Evolutionary conservation across 2,888 invertebrate genomes (phyloP).

Genomic region (Drosophila parthenogenetica): DNA sequence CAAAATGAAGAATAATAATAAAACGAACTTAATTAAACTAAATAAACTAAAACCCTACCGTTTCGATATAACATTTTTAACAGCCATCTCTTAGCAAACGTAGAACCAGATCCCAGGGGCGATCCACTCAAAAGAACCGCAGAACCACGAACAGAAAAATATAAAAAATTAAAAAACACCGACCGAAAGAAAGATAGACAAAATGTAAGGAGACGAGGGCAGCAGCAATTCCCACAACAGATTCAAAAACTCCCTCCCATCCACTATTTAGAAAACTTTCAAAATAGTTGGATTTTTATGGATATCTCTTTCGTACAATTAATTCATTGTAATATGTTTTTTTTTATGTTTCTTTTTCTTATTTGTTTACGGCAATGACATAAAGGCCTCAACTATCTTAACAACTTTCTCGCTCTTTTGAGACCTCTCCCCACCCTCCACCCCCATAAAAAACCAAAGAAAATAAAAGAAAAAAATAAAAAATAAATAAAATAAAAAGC

Average conservation of each 20-base stretch:
- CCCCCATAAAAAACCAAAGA: conserved; percentile 20
- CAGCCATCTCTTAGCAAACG: conserved; percentile 46
- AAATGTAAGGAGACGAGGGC: conserved; percentile 4
- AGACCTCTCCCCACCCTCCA: conserved; percentile 28
- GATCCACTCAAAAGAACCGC: conserved; percentile 20
- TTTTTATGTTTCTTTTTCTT: neutral
- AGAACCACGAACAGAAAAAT: neutral
- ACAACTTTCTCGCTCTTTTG: conserved; percentile 55
- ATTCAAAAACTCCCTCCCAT: conserved; percentile 12
- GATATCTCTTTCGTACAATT: conserved; percentile 20
- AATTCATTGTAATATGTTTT: neutral
- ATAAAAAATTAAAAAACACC: conserved; percentile 5
- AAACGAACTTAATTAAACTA: conserved; percentile 71
- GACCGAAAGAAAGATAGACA: conserved; percentile 7
- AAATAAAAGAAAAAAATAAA: conserved; percentile 19
- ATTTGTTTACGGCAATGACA: conserved; percentile 11
- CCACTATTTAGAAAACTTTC: conserved; percentile 2
- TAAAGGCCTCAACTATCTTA: conserved; percentile 45
- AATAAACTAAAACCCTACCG: conserved; percentile 55
- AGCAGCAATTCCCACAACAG: conserved; percentile 20
- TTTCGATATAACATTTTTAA: conserved; percentile 67
- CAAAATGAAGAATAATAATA: conserved; percentile 51
- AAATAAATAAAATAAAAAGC: conserved; percentile 37
- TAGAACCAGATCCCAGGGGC: conserved; percentile 23
- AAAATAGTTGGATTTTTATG: conserved; percentile 11